A percentile compares a stretch with the other conserved stretches of the same genome.
Evolutionary conservation across 2,888 invertebrate species (phyloP).

Genomic region (Dichetophora obliterata): DNA sequence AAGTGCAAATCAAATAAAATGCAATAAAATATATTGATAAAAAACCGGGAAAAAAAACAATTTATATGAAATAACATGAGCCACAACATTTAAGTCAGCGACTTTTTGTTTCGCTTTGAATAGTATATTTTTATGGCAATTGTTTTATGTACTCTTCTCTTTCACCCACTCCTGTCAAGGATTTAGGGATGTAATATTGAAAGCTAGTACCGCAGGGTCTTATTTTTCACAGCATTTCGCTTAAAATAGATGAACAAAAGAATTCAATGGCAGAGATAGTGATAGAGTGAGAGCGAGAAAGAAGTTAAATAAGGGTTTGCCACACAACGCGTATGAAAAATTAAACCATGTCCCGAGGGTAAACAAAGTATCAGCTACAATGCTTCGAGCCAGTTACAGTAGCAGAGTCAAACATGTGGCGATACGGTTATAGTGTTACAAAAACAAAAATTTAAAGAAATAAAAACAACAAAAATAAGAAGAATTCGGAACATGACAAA

Average conservation of each 20-base stretch:
- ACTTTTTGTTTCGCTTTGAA: slow-evolving; percentile 1
- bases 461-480: background rate
- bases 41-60: background rate
- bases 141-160: background rate
- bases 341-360: slow-evolving; percentile 11
- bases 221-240: background rate
- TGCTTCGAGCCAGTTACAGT: background rate
- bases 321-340: background rate
- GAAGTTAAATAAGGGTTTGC: background rate
- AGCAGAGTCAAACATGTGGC: background rate
- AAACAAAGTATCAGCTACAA: background rate
- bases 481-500: background rate
- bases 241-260: background rate
- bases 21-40: slow-evolving; percentile 18
- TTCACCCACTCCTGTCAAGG: background rate
- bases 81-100: slow-evolving; percentile 12
- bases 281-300: background rate
- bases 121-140: slow-evolving; percentile 12
- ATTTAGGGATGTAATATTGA: background rate
- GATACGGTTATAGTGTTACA: background rate
- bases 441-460: background rate
- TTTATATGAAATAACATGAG: background rate
- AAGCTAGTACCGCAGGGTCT: background rate
- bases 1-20: slow-evolving; percentile 35
- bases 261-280: background rate